Evolutionary conservation across 2,888 invertebrate genomes (phyloP), one percentile per base, ranked within the genome.

Genomic region (Homarus gammarus): DNA sequence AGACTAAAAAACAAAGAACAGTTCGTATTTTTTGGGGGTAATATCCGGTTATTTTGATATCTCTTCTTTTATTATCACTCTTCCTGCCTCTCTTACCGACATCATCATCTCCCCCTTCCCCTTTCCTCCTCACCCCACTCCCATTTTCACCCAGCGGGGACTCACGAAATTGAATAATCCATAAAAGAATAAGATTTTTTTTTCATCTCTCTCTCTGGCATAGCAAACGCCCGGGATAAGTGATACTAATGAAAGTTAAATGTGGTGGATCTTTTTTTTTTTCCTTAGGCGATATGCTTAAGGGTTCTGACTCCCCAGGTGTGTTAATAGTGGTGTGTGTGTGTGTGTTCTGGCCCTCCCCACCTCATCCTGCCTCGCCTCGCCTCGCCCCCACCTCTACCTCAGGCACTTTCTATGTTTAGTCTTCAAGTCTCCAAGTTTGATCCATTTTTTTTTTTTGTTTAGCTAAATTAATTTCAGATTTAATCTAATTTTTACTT

Each of bases 161-260:
- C 27, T 64, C 33, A 61, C 79, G 31, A 61, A 22, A 22, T 33
- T 38, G 61, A 56, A 79, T 38, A 27, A 61, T 36, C 61, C 38
- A 79, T 61, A 79, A 61, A 79, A 79, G 33, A n/a, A n/a, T 36
- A 61, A 36, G n/a, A n/a, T n/a, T n/a, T n/a, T n/a, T n/a, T 61
- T 56, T 61, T 61, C 36, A 31, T 49, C 64, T 64, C 49, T 44
- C 22, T n/a, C 44, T 49, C 83, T 49, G 49, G 72, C 49, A 83
- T 51, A 31, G 83, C 70, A 83, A 83, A 72, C 83, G n/a, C 49
- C 83, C 83, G 40, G 51, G 68, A 72, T 72, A 83, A 83, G 72
- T 49, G 83, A 72, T 70, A 72, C 38, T 83, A 83, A 83, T 70
- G 49, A 79, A 79, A 79, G 56, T 61, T 79, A 79, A 79, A 79